These are phyloP conservation scores for Mylabris phalerata DNA, from an alignment of 1,140 invertebrate species.

Conservation along the genomic window DNA sequence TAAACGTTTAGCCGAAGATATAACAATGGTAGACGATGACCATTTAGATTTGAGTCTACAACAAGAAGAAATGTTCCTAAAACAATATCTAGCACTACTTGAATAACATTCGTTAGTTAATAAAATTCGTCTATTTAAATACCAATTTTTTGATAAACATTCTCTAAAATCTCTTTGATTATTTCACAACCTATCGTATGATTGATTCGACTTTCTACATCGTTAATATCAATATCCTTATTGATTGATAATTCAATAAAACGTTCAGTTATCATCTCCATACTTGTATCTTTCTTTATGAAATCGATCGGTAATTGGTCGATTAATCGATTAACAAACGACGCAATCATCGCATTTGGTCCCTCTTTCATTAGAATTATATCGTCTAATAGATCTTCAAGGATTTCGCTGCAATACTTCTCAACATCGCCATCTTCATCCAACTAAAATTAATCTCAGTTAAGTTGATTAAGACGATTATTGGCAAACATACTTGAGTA, in stretches of 20 bases:
- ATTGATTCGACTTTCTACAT: too few species aligned
- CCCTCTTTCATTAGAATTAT: conserved; percentile 7
- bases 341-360: conserved; percentile 23
- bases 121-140: too few species aligned
- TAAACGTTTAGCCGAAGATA: conserved; percentile 50
- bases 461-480: background rate
- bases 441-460: background rate
- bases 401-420: conserved; percentile 15
- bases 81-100: conserved; percentile 50
- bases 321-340: conserved; percentile 13
- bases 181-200: too few species aligned
- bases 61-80: conserved; percentile 54
- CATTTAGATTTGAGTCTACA: conserved; percentile 53
- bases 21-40: conserved; percentile 53
- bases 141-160: too few species aligned
- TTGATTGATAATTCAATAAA: background rate
- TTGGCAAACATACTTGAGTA: background rate
- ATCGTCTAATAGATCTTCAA: conserved; percentile 27
- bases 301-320: conserved; percentile 12
- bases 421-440: conserved; percentile 2
- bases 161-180: too few species aligned
- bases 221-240: background rate
- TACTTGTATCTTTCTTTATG: background rate
- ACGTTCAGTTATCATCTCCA: background rate
- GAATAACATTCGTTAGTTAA: too few species aligned